These are phyloP conservation scores for Sweltsa coloradensis DNA, from an alignment of 1,140 invertebrate genomes.

Conservation along the genomic window DNA sequence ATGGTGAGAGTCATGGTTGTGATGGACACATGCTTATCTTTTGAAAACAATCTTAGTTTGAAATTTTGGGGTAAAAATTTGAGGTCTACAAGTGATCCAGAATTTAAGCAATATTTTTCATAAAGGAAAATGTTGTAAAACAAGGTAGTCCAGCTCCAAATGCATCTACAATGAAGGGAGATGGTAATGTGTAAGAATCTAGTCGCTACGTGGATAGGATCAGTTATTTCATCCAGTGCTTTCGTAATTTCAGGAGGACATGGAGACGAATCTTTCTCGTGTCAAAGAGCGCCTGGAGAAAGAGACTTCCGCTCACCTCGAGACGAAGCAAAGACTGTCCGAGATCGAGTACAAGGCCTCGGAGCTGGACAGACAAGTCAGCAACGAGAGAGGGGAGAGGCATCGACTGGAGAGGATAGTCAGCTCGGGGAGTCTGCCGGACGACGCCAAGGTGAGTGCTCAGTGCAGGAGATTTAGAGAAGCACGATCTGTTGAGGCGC, in stretches of 20 bases:
- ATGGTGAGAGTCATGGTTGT: too few relatives aligned
- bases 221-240: constrained; percentile 25
- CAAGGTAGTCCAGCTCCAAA: too few relatives aligned
- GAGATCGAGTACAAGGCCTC: constrained; percentile 61
- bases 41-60: too few relatives aligned
- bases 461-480: too few relatives aligned
- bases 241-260: constrained; percentile 53
- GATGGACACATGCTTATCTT: too few relatives aligned
- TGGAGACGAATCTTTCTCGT: constrained; percentile 68
- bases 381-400: constrained; percentile 68
- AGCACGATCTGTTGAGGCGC: too few relatives aligned
- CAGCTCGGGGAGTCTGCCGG: constrained; percentile 76
- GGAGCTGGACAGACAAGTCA: constrained; percentile 61
- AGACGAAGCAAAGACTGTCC: constrained; percentile 66
- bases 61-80: too few relatives aligned
- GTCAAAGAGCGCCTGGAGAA: constrained; percentile 83
- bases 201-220: neutral
- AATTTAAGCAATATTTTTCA: too few relatives aligned
- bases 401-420: constrained; percentile 72
- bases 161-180: too few relatives aligned
- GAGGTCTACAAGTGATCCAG: too few relatives aligned
- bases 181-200: too few relatives aligned
- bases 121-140: too few relatives aligned
- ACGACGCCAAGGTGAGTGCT: constrained; percentile 70
- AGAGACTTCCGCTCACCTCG: constrained; percentile 74